Evolutionary conservation across 2,888 invertebrate species (phyloP).

Genomic region (Drosophila borborema): DNA sequence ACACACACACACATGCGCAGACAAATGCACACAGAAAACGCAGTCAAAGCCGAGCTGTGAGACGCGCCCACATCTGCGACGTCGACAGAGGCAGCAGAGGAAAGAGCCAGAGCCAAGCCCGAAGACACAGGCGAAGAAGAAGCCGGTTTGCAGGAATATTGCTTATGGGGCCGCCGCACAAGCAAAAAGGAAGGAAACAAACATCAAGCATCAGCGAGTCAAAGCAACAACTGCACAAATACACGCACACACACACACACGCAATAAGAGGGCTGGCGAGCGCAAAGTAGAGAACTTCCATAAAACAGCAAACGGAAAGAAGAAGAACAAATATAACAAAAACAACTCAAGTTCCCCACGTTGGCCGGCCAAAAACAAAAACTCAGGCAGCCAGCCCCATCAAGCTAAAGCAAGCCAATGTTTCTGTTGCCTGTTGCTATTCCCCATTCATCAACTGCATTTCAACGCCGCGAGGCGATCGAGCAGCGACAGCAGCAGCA

Average conservation of each 20-base stretch:
- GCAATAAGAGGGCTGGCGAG: conserved; percentile 6
- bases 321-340: conserved; percentile 49
- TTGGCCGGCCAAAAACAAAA: conserved; percentile 35
- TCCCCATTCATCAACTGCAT: conserved; percentile 79
- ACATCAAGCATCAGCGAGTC: conserved; percentile 66
- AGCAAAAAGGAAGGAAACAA: conserved; percentile 80
- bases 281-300: conserved; percentile 45
- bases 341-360: conserved; percentile 62
- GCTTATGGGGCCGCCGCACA: conserved; percentile 44
- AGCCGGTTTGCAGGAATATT: conserved; percentile 77
- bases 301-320: conserved; percentile 43
- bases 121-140: conserved; percentile 40
- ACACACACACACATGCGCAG: background rate
- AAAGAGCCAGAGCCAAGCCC: conserved; percentile 17
- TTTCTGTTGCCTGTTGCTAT: conserved; percentile 44
- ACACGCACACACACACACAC: conserved; percentile 5
- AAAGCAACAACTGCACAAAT: conserved; percentile 17
- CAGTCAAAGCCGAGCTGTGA: conserved; percentile 19
- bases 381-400: conserved; percentile 29
- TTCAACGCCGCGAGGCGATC: conserved; percentile 77
- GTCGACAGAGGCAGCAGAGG: conserved; percentile 10
- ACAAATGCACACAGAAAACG: conserved; percentile 9
- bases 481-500: conserved; percentile 31
- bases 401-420: conserved; percentile 30
- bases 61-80: conserved; percentile 54